Conservation (phyloP, 2,888 invertebrate genomes). For the Dugesia japonica region DNA sequence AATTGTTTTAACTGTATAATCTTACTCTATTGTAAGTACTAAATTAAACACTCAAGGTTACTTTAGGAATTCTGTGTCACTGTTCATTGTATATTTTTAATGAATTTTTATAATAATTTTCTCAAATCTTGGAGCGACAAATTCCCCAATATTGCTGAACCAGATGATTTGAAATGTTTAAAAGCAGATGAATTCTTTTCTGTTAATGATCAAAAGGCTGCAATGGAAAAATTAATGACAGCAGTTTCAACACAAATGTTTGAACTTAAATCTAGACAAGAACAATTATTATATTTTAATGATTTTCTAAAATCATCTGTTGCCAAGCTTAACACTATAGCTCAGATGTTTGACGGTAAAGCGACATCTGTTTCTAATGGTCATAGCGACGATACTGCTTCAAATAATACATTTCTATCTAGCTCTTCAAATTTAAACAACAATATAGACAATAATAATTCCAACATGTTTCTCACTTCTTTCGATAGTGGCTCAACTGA, state of each 20-base stretch:
- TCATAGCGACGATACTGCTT: background rate
- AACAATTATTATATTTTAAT: slow-evolving; percentile 15
- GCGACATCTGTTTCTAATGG: background rate
- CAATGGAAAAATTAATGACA: slow-evolving; percentile 20
- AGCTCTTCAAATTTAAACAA: background rate
- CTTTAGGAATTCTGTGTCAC: slow-evolving; percentile 1
- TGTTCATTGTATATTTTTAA: background rate
- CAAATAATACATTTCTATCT: background rate
- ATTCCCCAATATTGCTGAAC: background rate
- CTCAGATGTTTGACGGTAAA: slow-evolving; percentile 7
- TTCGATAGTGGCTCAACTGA: slow-evolving; percentile 11
- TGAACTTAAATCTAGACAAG: background rate
- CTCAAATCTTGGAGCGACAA: slow-evolving; percentile 1
- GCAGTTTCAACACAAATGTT: background rate
- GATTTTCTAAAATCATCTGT: slow-evolving; percentile 10
- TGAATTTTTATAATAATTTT: slow-evolving; percentile 15
- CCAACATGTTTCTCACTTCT: slow-evolving; percentile 13
- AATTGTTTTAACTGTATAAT: background rate
- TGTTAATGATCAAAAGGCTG: background rate
- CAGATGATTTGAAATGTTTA: slow-evolving; percentile 8
- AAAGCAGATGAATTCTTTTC: background rate
- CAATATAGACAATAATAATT: background rate
- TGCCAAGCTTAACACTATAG: slow-evolving; percentile 10
- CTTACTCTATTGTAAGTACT: background rate
- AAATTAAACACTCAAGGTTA: slow-evolving; percentile 11